A percentile compares a stretch with the other conserved stretches of the same genome.
Conservation (phyloP, 2,888 invertebrate genomes). For the Cerceris ruficornis region DNA sequence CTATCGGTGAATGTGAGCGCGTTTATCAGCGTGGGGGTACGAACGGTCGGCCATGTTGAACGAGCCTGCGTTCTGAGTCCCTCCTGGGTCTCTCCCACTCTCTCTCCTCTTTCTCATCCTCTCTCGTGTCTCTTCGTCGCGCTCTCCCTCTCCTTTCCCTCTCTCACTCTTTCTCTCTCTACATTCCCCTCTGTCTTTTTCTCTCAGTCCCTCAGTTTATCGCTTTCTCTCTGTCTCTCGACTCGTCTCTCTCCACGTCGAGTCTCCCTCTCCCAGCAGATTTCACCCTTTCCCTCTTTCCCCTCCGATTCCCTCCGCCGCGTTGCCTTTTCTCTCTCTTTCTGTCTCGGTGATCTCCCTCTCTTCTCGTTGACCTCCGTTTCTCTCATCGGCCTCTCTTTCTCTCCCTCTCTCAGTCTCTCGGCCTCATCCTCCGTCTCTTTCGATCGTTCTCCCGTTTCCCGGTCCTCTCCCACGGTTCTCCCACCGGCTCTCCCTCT, state of each 20-base stretch:
- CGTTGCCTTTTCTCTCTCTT: slow-evolving; percentile 5
- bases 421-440: not conserved
- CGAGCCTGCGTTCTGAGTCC: slow-evolving; percentile 49
- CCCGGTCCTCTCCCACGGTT: not conserved
- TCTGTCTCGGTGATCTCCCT: not conserved
- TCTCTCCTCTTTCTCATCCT: slow-evolving; percentile 10
- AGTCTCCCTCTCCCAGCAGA: slow-evolving; percentile 1
- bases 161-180: slow-evolving; percentile 7
- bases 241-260: not conserved
- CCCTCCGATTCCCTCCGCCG: slow-evolving; percentile 10
- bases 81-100: slow-evolving; percentile 27
- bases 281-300: slow-evolving; percentile 2
- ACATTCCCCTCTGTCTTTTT: slow-evolving; percentile 19
- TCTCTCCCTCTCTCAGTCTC: not conserved
- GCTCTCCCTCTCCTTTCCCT: slow-evolving; percentile 7
- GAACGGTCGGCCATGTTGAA: slow-evolving; percentile 68
- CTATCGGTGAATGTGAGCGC: slow-evolving; percentile 57
- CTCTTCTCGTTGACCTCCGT: slow-evolving; percentile 4
- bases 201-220: not conserved
- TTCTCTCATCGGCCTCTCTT: slow-evolving; percentile 18
- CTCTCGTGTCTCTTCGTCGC: not conserved
- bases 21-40: slow-evolving; percentile 61
- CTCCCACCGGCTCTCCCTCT: not conserved
- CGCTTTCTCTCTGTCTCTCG: slow-evolving; percentile 15
- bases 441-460: slow-evolving; percentile 5